A percentile compares a stretch with the other conserved stretches of the same genome.
phyloP scores from a whole-genome alignment of 1,140 invertebrate genomes.

The Eupristina koningsbergeri region DNA sequence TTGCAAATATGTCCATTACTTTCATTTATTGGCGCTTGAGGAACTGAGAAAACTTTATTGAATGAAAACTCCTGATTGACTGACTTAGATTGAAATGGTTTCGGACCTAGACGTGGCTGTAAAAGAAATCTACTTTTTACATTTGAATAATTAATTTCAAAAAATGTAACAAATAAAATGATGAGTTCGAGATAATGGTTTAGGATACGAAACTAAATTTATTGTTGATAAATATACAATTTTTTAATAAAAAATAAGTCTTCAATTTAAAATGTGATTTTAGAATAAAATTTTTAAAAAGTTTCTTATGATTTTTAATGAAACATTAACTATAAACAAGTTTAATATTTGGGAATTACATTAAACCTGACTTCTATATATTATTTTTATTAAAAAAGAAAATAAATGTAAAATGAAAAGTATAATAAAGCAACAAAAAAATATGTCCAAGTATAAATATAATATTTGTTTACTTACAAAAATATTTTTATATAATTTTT shows the following conservation, averaged over 20 bases:
- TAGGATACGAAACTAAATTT: no score
- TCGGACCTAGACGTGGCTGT: conserved; percentile 86
- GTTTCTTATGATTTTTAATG: no score
- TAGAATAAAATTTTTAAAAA: no score
- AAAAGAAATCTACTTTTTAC: conserved; percentile 47
- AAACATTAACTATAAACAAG: no score
- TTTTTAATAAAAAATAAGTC: no score
- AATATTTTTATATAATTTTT: neutral
- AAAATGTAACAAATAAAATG: neutral
- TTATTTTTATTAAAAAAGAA: neutral
- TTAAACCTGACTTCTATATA: no score
- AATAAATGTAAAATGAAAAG: neutral
- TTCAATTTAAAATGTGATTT: no score
- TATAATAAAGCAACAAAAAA: neutral
- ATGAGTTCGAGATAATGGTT: neutral
- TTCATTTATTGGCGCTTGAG: conserved; percentile 76
- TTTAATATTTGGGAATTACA: no score
- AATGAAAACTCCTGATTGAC: conserved; percentile 83
- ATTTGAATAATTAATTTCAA: neutral
- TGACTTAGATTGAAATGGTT: conserved; percentile 85
- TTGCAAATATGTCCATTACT: conserved; percentile 63
- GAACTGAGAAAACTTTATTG: conserved; percentile 86
- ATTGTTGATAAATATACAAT: no score
- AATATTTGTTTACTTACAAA: conserved; percentile 7
- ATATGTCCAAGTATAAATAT: neutral